Percentiles rank a stretch among this genome's conserved stretches.
These are phyloP conservation scores for Scolopax mira DNA, from an alignment of 2,113 vertebrate genomes.

Conservation along the genomic window DNA sequence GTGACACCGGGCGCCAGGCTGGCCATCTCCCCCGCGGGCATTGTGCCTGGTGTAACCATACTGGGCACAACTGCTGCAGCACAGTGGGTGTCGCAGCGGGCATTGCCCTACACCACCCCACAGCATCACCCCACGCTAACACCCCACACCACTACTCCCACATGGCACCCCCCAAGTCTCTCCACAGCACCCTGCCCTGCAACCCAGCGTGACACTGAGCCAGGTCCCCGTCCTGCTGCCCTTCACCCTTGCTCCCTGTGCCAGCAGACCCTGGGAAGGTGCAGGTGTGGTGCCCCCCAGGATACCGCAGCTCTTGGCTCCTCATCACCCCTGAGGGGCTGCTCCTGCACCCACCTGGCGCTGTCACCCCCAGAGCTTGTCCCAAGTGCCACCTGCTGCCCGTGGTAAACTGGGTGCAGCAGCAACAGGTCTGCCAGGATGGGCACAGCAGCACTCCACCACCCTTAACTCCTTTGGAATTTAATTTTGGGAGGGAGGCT, in stretches of 20 bases:
- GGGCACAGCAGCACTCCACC: fast-evolving
- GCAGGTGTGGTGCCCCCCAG: fast-evolving
- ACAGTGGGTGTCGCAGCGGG: fast-evolving
- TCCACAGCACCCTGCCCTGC: not conserved
- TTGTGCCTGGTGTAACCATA: not conserved
- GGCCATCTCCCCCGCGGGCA: fast-evolving
- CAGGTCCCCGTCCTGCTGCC: not conserved
- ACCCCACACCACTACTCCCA: not conserved
- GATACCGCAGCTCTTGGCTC: not conserved
- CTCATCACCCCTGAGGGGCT: not conserved
- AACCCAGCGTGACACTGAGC: not conserved
- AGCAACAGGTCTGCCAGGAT: not conserved
- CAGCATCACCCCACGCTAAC: not conserved
- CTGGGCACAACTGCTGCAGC: fast-evolving
- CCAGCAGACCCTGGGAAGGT: not conserved
- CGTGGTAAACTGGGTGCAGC: fast-evolving
- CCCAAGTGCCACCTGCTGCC: not conserved
- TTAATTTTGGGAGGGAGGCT: fast-evolving
- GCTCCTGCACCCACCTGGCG: not conserved
- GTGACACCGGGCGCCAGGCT: not conserved
- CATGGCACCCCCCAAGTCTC: fast-evolving
- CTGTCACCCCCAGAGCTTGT: not conserved
- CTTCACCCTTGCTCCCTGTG: not conserved
- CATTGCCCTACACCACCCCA: not conserved
- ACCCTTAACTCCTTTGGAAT: fast-evolving